Evolutionary conservation across 2,888 invertebrate genomes (phyloP), one percentile per base, ranked within the genome.

Genomic region (Eurois occulta): DNA sequence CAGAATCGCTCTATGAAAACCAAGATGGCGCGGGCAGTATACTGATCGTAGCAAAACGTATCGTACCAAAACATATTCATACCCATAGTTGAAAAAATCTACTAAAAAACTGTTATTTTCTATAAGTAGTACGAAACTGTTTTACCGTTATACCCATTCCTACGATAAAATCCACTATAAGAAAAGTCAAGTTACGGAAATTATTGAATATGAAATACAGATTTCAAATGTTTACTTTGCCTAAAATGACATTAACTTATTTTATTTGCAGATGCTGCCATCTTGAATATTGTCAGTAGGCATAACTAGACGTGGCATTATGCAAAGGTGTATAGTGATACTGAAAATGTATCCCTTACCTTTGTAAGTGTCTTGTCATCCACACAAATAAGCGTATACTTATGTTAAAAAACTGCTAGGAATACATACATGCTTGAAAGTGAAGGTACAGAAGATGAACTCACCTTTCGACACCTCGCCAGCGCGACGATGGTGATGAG

Each of bases 401-500:
- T 32, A 1, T 32, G 3, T 11, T 32, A 10, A 38, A 75, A 60
- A 62, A 32, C 7, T 75, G 10, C 1, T 35, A 24, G 10, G 16
- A 32, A 58, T 6, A 55, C 13, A n/a, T 10, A 32, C 10, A 21
- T 18, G 13, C 16, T 13, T 32, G 21, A 62, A 60, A 60, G 48
- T 28, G 1, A 70, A 78, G 48, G 1, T 8, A 28, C 7, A 21
- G 18, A 4, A n/a, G 24, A 69, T 55, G 4, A 16, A 91, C 96
- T 95, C 90, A 98, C 98, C 97, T 98, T 98, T 95, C 97, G 98
- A 89, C 98, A 98, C 68, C 97, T 97, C 64, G 98, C 97, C 52
- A 98, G 95, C 0, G 98, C 98, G 58, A 98, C 94, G 85, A 98
- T 98, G 65, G 98, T 98, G 91, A 98, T 97, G 78, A 98, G 95